Evolutionary conservation across 1,140 invertebrate genomes (phyloP).

Genomic region (Rhynchophorus ferrugineus): DNA sequence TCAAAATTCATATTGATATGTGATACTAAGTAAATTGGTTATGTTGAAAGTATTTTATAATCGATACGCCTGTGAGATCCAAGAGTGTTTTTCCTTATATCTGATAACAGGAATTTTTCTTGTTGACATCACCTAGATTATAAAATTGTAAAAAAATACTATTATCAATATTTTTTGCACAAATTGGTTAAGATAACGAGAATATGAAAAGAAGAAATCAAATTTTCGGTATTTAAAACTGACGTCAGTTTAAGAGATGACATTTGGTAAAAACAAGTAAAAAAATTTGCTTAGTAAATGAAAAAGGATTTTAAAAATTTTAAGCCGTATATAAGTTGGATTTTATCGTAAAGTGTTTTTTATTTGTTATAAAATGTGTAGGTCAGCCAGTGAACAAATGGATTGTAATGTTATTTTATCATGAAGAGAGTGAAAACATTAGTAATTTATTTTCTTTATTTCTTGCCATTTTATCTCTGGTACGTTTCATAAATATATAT

Average conservation of each 20-base stretch:
- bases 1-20: conserved; percentile 18
- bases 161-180: too few relatives aligned
- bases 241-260: conserved; percentile 3
- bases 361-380: not conserved
- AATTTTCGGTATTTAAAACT: not conserved
- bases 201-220: not conserved
- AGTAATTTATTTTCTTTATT: not conserved
- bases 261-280: not conserved
- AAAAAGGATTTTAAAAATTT: too few relatives aligned
- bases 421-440: conserved; percentile 1
- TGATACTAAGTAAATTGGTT: not conserved
- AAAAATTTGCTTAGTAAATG: not conserved
- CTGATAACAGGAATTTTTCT: too few relatives aligned
- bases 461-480: too few relatives aligned
- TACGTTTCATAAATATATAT: not conserved
- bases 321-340: too few relatives aligned
- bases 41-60: not conserved
- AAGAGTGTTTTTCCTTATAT: not conserved
- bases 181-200: too few relatives aligned
- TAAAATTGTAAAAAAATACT: too few relatives aligned
- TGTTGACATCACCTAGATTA: too few relatives aligned
- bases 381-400: too few relatives aligned
- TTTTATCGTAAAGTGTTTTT: not conserved
- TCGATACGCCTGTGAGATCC: not conserved
- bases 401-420: conserved; percentile 1